Conservation (phyloP, 30 jellyfish, hydroid and myxozoan species). For the Morbakka virulenta region DNA sequence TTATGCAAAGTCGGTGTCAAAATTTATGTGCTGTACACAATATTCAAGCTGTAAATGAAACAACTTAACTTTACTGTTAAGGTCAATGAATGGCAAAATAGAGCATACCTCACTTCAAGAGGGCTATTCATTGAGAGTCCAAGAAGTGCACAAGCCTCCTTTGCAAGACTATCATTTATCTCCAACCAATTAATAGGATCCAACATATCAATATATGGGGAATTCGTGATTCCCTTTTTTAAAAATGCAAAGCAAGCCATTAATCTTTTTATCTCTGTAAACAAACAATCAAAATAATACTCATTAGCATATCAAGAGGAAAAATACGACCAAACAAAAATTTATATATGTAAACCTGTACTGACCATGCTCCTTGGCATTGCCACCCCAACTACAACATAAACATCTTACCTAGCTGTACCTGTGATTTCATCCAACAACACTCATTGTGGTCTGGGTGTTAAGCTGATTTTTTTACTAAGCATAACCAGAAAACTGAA, state of each 20-base stretch:
- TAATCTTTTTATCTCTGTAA: slow-evolving; percentile 80
- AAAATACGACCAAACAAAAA: not conserved
- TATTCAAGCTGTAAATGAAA: too few relatives aligned
- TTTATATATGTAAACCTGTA: not conserved
- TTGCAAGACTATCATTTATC: slow-evolving; percentile 84
- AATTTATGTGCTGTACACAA: too few relatives aligned
- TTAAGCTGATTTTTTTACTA: too few relatives aligned
- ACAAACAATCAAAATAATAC: too few relatives aligned
- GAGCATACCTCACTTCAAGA: slow-evolving; percentile 81
- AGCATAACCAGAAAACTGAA: too few relatives aligned
- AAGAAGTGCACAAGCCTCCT: slow-evolving; percentile 86
- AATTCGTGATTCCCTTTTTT: slow-evolving; percentile 65
- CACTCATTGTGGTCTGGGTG: too few relatives aligned
- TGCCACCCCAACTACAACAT: not conserved
- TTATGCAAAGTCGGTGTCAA: too few relatives aligned
- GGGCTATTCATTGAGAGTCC: slow-evolving; percentile 96
- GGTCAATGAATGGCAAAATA: not conserved
- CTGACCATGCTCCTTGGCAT: too few relatives aligned
- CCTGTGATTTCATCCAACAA: too few relatives aligned
- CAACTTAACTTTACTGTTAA: too few relatives aligned
- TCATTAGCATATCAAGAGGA: slow-evolving; percentile 4
- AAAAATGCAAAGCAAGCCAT: slow-evolving; percentile 97
- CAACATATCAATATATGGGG: slow-evolving; percentile 90
- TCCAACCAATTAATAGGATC: slow-evolving; percentile 90
- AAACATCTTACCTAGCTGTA: not conserved